These are phyloP conservation scores for Apteryx owenii DNA, from an alignment of 2,113 vertebrate genomes.

Conservation along the genomic window DNA sequence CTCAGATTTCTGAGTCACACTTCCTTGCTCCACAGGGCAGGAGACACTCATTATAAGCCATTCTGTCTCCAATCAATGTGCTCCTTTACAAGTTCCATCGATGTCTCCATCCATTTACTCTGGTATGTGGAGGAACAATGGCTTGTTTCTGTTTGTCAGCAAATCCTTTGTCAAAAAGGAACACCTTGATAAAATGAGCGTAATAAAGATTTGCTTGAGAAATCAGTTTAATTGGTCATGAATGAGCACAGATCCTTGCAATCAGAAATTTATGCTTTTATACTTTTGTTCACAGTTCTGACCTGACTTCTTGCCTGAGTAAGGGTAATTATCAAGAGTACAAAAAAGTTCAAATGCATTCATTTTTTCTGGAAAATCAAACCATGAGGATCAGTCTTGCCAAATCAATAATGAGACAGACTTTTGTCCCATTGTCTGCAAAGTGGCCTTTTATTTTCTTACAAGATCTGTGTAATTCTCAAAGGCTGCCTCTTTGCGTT, in stretches of 20 bases:
- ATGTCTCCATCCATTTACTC: background rate
- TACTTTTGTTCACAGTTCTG: background rate
- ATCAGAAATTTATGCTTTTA: background rate
- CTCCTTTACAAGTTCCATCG: background rate
- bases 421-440: conserved; percentile 23
- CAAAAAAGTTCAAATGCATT: conserved; percentile 22
- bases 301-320: background rate
- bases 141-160: background rate
- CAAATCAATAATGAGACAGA: conserved; percentile 42
- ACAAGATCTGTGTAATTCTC: conserved; percentile 9
- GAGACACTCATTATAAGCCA: background rate
- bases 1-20: background rate
- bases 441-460: conserved; percentile 51
- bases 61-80: background rate
- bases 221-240: background rate
- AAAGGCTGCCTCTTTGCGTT: conserved; percentile 21
- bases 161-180: background rate
- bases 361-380: conserved; percentile 43
- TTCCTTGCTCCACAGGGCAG: background rate
- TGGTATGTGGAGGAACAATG: background rate
- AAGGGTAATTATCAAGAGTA: background rate
- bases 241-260: background rate
- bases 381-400: conserved; percentile 6
- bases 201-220: background rate
- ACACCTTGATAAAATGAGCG: background rate